Evolutionary conservation across 2,113 vertebrate species (phyloP), one percentile per base, ranked within the genome.

Genomic region (Psammodynastes pulverulentus): DNA sequence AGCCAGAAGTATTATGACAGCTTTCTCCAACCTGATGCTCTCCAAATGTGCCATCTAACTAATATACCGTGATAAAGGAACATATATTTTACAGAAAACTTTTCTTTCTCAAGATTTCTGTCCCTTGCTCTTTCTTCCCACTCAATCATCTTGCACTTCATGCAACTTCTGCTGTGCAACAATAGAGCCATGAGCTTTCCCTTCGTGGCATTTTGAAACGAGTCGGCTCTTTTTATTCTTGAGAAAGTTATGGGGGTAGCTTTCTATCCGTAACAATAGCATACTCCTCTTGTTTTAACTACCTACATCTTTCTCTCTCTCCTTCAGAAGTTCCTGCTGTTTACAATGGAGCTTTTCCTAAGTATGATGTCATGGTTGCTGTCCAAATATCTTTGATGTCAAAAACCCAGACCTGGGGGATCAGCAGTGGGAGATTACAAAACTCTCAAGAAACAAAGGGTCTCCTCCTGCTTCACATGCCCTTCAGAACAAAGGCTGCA

Each of bases 401-500:
- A 87, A 19, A 72, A 72, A 43, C 84, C 52, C 12, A 90, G 49
- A 85, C 34, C 48, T 86, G 89, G 39, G 92, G 84, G 21, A 87
- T 29, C 19, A 90, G 48, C 88, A 87, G 92, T 34, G 72, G 48
- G 88, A 87, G 54, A n/a, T 6, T 46, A 48, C 52, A 92, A 92
- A 72, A 72, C 87, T 89, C 51, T 84, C 62, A 3, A 58, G 52
- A 89, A 89, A 85, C 72, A 92, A 89, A 92, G 72, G 5, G 62
- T 52, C 23, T 53, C 49, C 15, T 62, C 79, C 46, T 86, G 45
- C 46, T 89, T 24, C 34, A 43, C 9, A 51, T 89, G 62, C 87
- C 39, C 43, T 54, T 91, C 26, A 86, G 87, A 85, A 92, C 91
- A 89, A 92, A 92, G 79, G 52, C 43, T n/a, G 84, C 10, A 43